Conservation (phyloP, 1,140 invertebrate genomes). For the Brachionus paranguensis region DNA sequence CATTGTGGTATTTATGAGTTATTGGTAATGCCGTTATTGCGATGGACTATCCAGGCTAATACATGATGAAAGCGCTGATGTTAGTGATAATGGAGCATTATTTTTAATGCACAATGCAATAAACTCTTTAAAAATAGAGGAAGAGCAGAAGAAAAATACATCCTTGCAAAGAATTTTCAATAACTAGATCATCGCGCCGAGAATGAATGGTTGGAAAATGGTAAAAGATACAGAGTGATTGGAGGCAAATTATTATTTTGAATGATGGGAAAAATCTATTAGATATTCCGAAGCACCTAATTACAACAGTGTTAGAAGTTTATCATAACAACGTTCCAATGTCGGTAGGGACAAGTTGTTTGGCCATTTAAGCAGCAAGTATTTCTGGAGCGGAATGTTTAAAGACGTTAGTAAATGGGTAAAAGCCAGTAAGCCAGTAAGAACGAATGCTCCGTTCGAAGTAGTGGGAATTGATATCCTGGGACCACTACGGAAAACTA, state of each 20-base stretch:
- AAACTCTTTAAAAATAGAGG: too few relatives aligned
- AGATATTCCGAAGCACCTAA: background rate
- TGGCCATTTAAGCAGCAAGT: background rate
- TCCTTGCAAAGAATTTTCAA: background rate
- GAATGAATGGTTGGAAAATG: background rate
- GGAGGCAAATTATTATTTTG: background rate
- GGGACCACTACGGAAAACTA: too few relatives aligned
- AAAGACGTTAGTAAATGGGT: background rate
- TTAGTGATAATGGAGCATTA: too few relatives aligned
- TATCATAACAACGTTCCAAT: background rate
- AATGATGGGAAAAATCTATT: background rate
- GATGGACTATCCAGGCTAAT: too few relatives aligned
- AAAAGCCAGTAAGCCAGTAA: background rate
- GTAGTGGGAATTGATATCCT: too few relatives aligned
- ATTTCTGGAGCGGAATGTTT: background rate
- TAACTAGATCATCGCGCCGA: background rate
- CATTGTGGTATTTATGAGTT: background rate
- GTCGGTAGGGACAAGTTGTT: background rate
- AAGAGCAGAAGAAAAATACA: too few relatives aligned
- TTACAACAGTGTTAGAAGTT: background rate
- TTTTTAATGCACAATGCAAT: too few relatives aligned
- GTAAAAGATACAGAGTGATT: background rate
- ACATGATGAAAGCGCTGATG: too few relatives aligned
- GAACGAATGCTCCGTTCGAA: background rate
- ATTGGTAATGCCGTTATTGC: slow-evolving; percentile 44